phyloP scores from a whole-genome alignment of 2,888 invertebrate species.

The Alcis repandata region DNA sequence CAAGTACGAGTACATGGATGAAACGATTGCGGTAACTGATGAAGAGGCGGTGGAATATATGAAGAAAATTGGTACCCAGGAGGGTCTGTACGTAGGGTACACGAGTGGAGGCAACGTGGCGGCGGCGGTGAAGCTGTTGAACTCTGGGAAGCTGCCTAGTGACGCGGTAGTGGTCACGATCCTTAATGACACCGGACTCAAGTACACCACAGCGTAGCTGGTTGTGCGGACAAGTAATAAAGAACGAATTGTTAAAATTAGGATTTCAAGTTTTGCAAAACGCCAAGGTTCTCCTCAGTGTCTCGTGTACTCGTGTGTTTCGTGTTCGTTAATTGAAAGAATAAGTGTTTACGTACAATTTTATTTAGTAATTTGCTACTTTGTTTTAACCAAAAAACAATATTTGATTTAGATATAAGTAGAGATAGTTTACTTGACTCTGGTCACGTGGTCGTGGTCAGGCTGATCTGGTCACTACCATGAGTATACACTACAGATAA shows the following conservation, averaged over 20 bases:
- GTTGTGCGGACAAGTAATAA: background rate
- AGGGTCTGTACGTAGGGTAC: conserved; percentile 79
- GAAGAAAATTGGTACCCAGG: conserved; percentile 72
- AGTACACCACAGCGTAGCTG: conserved; percentile 70
- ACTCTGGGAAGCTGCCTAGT: conserved; percentile 70
- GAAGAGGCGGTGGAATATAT: conserved; percentile 72
- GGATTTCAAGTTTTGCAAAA: background rate
- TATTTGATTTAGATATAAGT: no score
- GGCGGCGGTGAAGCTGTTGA: conserved; percentile 73
- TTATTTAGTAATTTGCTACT: no score
- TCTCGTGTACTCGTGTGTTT: no score
- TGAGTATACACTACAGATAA: no score
- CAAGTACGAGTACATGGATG: conserved; percentile 73
- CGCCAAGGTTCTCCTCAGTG: no score
- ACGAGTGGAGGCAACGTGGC: conserved; percentile 80
- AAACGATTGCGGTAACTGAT: conserved; percentile 73
- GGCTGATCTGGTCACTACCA: no score
- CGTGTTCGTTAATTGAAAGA: no score
- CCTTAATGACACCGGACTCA: conserved; percentile 75
- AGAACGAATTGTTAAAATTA: background rate
- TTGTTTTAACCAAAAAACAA: no score
- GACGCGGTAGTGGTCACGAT: conserved; percentile 79
- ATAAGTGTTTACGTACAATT: no score
- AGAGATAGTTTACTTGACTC: no score
- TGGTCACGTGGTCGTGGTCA: no score